phyloP scores from a whole-genome alignment of 2,797 vertebrate genomes.

The Molossus alvarezi region DNA sequence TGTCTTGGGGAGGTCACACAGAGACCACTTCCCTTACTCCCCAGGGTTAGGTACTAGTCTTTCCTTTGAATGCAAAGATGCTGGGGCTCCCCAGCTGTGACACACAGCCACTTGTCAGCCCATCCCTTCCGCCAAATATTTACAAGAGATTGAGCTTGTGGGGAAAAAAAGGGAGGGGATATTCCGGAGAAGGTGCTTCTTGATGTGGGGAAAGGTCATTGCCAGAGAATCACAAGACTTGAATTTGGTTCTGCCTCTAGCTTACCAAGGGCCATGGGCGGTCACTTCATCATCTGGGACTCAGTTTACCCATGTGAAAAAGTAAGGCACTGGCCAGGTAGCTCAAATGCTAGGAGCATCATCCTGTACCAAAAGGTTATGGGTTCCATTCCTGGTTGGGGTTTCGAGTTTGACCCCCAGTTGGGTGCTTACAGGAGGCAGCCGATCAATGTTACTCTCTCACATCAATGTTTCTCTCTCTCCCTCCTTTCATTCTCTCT shows the following conservation, averaged over 20 bases:
- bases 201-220: not conserved
- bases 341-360: no score
- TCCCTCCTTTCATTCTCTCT: no score
- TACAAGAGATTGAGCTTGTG: not conserved
- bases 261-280: not conserved
- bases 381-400: no score
- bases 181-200: not conserved
- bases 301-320: not conserved
- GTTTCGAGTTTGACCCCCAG: no score
- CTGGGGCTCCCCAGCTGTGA: not conserved
- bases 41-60: not conserved
- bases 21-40: not conserved
- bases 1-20: not conserved
- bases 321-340: not conserved
- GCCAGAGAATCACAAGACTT: not conserved
- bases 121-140: accelerated
- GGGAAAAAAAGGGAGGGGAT: not conserved
- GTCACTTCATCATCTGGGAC: not conserved
- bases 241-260: not conserved
- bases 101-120: accelerated
- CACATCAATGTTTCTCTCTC: no score
- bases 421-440: no score
- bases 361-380: no score
- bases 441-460: no score
- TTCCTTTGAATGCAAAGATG: not conserved